Base-by-base conservation (phyloP, 2,113 vertebrate species). In the Vicugna pacos region DNA sequence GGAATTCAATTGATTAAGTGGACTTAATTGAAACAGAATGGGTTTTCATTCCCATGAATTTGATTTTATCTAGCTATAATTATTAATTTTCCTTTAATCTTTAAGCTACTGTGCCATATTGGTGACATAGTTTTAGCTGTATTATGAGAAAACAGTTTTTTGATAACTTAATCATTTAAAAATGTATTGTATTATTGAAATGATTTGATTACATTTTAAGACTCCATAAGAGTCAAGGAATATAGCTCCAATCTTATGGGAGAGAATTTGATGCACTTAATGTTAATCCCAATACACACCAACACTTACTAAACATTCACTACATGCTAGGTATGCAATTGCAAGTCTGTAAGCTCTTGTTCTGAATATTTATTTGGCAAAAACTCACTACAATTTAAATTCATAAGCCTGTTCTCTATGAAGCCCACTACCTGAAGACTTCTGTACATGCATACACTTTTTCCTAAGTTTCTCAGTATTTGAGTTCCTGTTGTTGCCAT, bases 11-110 rank as follows among this genome's bases (percentile, higher is more conserved):
- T 87, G 70, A 82, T 70, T 94, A 90, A 97, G 24, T 92, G 58
- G 52, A 48, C 26, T 90, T 94, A 92, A 92, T 62, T 94, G 80
- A 93, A 93, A 22, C 28, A 96, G 35, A 91, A 76, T 90, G 32
- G 28, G 4, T 92, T 93, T 89, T 85, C 17, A 95, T 92, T 92
- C 52, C 52, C 92, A 81, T 56, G 35, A 94, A 35, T 89, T 80
- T 30, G 62, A 91, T 77, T 89, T 89, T 67, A 82, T 76, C 82
- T 96, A 89, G 30, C 54, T 91, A 42, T 72, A 86, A 91, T 81
- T 73, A 75, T 83, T 69, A 85, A 75, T 73, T 86, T 93, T 46
- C 8, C 6, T 76, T 56, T 69, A 65, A 64, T 46, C 46, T 94
- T 94, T 75, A 75, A 92, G 24, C n/a, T 70, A 65, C 13, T 85